A percentile compares a stretch with the other conserved stretches of the same genome.
These are phyloP conservation scores for Dasypogon diadema DNA, from an alignment of 2,888 invertebrate species.

Conservation along the genomic window DNA sequence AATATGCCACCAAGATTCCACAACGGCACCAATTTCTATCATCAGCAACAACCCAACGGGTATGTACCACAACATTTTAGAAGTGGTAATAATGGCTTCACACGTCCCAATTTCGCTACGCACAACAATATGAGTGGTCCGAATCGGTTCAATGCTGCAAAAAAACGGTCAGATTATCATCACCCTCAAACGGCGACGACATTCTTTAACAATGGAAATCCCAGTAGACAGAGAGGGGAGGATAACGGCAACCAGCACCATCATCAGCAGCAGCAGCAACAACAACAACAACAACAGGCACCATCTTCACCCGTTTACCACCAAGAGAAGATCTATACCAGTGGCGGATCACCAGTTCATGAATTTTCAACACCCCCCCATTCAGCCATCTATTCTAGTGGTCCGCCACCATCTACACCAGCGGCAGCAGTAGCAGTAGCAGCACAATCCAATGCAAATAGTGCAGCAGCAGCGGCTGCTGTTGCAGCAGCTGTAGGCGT, in stretches of 20 bases:
- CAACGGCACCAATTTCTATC: constrained; percentile 44
- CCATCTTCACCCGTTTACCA: constrained; percentile 19
- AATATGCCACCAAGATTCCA: constrained; percentile 26
- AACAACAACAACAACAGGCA: constrained; percentile 45
- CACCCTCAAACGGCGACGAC: constrained; percentile 42
- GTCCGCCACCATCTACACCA: constrained; percentile 4
- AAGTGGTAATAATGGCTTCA: constrained; percentile 32
- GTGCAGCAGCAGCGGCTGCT: constrained; percentile 31
- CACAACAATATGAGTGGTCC: constrained; percentile 48
- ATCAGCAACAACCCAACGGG: constrained; percentile 43
- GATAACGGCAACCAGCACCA: not conserved
- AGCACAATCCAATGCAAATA: constrained; percentile 3
- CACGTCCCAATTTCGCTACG: not conserved
- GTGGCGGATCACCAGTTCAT: constrained; percentile 31
- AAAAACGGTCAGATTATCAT: constrained; percentile 53
- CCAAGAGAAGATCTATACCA: constrained; percentile 18
- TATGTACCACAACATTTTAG: constrained; percentile 40
- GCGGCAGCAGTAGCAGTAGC: constrained; percentile 19
- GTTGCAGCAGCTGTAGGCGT: constrained; percentile 10
- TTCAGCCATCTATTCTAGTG: constrained; percentile 3
- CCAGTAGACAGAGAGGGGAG: not conserved
- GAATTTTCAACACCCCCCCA: constrained; percentile 28
- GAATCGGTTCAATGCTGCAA: constrained; percentile 46
- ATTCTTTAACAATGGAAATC: constrained; percentile 49
- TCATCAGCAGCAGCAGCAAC: constrained; percentile 2